These are phyloP conservation scores for Schizopygopsis malacanthus DNA, from an alignment of 2,797 vertebrate genomes.

Conservation along the genomic window DNA sequence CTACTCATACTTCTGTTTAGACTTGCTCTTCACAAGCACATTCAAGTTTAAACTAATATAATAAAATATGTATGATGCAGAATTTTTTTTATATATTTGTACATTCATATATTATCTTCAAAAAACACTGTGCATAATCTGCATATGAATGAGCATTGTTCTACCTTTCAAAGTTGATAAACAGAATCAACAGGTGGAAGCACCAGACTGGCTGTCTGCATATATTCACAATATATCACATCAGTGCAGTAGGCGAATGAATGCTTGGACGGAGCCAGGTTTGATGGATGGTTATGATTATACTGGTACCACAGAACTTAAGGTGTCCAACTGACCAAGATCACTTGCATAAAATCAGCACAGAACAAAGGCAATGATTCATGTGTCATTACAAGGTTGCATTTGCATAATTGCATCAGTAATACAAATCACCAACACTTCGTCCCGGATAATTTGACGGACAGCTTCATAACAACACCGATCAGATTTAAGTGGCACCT, in stretches of 20 bases:
- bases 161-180: background rate
- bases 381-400: background rate
- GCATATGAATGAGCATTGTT: background rate
- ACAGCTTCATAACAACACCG: background rate
- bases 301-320: background rate
- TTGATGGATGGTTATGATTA: conserved; percentile 30
- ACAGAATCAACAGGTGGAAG: conserved; percentile 39
- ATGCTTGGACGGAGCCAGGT: background rate
- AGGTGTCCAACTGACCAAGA: conserved; percentile 13
- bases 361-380: background rate
- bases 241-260: background rate
- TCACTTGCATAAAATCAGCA: background rate
- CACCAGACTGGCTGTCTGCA: background rate
- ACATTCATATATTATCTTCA: background rate
- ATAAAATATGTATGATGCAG: background rate
- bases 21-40: background rate
- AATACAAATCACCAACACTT: conserved; percentile 12
- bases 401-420: conserved; percentile 3
- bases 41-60: background rate
- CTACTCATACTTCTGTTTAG: background rate
- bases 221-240: conserved; percentile 2
- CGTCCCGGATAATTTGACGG: background rate
- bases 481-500: conserved; percentile 73
- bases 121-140: background rate
- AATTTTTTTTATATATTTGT: background rate